phyloP scores from a whole-genome alignment of 2,888 invertebrate genomes.

The Pterobdella sp. region DNA sequence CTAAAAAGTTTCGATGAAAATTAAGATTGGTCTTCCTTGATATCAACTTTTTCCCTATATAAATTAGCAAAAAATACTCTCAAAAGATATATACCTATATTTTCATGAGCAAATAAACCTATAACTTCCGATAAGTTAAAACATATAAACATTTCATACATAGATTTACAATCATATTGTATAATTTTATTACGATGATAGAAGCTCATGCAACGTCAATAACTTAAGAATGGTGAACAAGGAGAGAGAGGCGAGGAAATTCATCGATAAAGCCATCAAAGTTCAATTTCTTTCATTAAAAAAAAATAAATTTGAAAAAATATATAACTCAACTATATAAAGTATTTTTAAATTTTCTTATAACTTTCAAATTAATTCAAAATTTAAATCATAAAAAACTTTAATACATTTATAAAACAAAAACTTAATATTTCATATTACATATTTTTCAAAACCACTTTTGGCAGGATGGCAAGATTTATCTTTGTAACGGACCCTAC shows the following conservation, averaged over 20 bases:
- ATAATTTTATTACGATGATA: too few species aligned
- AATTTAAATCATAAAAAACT: background rate
- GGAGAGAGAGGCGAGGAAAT: background rate
- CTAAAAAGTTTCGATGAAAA: too few species aligned
- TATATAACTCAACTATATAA: background rate
- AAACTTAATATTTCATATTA: background rate
- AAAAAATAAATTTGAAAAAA: background rate
- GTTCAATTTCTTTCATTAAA: background rate
- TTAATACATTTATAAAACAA: background rate
- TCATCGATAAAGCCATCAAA: slow-evolving; percentile 17
- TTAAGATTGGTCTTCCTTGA: too few species aligned
- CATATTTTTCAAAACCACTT: background rate
- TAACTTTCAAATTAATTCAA: background rate
- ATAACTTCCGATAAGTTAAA: too few species aligned
- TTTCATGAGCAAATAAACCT: too few species aligned
- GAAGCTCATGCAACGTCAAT: background rate
- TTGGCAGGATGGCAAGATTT: slow-evolving; percentile 46
- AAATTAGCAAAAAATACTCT: too few species aligned
- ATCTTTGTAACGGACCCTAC: slow-evolving; percentile 51
- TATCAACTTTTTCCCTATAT: too few species aligned
- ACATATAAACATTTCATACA: too few species aligned
- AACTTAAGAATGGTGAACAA: too few species aligned
- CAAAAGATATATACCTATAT: too few species aligned
- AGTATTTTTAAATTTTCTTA: background rate
- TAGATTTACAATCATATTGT: too few species aligned